phyloP scores from a whole-genome alignment of 2,797 vertebrate genomes.

The Anableps anableps region DNA sequence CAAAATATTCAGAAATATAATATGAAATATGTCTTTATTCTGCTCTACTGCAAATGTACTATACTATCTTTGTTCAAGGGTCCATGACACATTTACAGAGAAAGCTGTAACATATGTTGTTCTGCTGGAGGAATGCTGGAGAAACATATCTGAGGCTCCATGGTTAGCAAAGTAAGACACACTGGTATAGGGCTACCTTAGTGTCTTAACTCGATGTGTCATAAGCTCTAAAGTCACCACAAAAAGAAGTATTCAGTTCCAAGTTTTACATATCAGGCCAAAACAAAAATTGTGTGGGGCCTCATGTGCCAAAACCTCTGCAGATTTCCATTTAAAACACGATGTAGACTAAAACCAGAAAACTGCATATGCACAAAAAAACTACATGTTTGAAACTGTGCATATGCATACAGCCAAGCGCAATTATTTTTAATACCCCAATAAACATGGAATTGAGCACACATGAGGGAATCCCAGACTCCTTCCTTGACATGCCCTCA shows the following conservation, averaged over 20 bases:
- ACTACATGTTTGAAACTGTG: neutral
- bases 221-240: neutral
- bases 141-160: neutral
- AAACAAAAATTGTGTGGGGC: neutral
- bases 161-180: neutral
- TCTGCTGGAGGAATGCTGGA: neutral
- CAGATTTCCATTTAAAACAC: neutral
- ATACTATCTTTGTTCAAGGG: neutral
- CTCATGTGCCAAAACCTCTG: neutral
- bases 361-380: neutral
- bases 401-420: too few relatives aligned
- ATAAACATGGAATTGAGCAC: neutral
- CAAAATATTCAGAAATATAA: neutral
- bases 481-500: neutral
- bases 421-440: neutral
- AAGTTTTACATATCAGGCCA: neutral
- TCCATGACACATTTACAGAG: neutral
- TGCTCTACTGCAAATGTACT: neutral
- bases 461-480: neutral
- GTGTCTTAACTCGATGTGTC: neutral
- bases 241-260: neutral
- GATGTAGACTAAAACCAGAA: neutral
- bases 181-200: neutral
- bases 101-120: neutral
- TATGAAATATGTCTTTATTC: neutral